Evolutionary conservation across 2,113 vertebrate species (phyloP).

Genomic region (Poeciliopsis turrubarensis): DNA sequence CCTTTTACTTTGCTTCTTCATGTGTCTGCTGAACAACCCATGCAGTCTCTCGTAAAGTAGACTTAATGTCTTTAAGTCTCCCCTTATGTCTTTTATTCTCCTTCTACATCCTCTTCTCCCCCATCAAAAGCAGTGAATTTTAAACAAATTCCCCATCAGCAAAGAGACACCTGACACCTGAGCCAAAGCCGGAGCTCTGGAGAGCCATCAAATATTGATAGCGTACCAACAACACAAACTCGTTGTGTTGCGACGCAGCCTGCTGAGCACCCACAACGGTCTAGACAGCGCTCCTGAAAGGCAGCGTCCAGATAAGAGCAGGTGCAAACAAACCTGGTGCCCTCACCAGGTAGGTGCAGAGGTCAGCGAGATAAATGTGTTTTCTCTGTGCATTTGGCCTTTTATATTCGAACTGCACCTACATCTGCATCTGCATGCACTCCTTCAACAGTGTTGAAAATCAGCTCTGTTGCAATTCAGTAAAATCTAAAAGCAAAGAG

Average conservation of each 20-base stretch:
- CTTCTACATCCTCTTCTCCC: background rate
- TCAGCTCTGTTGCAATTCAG: background rate
- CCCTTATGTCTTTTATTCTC: background rate
- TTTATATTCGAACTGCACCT: background rate
- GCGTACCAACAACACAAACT: slow-evolving; percentile 56
- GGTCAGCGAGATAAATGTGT: background rate
- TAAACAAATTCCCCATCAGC: slow-evolving; percentile 55
- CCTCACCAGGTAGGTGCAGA: slow-evolving; percentile 5
- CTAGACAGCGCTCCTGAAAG: slow-evolving; percentile 36
- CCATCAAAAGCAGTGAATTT: slow-evolving; percentile 55
- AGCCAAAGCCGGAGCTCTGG: slow-evolving; percentile 55
- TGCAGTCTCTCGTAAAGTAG: background rate
- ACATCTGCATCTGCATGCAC: background rate
- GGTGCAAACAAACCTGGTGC: slow-evolving; percentile 16
- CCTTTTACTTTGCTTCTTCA: background rate
- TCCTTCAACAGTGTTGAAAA: background rate
- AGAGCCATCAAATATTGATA: slow-evolving; percentile 77
- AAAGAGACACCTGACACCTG: slow-evolving; percentile 78
- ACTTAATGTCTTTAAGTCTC: background rate
- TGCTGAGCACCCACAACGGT: slow-evolving; percentile 34
- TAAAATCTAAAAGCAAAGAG: slow-evolving; percentile 8
- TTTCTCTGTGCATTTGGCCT: background rate
- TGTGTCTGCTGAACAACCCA: background rate
- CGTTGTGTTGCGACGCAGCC: slow-evolving; percentile 32
- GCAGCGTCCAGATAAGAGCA: slow-evolving; percentile 27